Percentiles rank a stretch among this genome's conserved stretches.
Conservation (phyloP, 2,113 vertebrate genomes). For the Guaruba guarouba region DNA sequence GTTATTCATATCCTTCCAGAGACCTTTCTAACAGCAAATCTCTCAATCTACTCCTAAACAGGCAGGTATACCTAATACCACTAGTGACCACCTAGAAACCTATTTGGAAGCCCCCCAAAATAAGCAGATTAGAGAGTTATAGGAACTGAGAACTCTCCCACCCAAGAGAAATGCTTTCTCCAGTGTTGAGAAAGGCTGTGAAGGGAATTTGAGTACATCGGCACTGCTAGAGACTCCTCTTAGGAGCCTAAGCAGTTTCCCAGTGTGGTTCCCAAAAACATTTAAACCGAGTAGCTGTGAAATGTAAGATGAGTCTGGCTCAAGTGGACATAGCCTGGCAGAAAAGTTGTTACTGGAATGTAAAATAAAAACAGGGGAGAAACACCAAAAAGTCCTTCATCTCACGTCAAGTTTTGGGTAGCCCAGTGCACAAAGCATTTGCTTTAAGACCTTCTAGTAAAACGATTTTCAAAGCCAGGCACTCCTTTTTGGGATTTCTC, state of each 20-base stretch:
- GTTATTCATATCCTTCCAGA: not conserved
- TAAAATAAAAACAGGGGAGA: not conserved
- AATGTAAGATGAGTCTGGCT: accelerated
- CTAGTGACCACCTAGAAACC: not conserved
- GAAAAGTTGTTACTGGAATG: not conserved
- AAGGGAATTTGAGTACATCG: not conserved
- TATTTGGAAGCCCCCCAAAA: not conserved
- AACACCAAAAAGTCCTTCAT: not conserved
- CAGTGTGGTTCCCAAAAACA: not conserved
- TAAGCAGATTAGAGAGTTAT: not conserved
- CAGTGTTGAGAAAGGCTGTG: accelerated
- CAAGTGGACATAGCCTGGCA: not conserved
- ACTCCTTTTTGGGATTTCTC: not conserved
- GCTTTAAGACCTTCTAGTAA: not conserved
- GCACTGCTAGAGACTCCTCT: not conserved
- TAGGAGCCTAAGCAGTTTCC: not conserved
- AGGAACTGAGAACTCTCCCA: not conserved
- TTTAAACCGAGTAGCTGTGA: not conserved
- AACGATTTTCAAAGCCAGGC: not conserved
- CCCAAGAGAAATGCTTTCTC: not conserved
- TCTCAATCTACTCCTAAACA: not conserved
- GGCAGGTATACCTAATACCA: not conserved
- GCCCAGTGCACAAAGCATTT: not conserved
- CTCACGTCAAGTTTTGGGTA: not conserved
- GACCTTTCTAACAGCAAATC: not conserved